A percentile compares a stretch with the other conserved stretches of the same genome.
Conservation (phyloP, 30 jellyfish, hydroid and myxozoan species). For the Euphysa ruthae region DNA sequence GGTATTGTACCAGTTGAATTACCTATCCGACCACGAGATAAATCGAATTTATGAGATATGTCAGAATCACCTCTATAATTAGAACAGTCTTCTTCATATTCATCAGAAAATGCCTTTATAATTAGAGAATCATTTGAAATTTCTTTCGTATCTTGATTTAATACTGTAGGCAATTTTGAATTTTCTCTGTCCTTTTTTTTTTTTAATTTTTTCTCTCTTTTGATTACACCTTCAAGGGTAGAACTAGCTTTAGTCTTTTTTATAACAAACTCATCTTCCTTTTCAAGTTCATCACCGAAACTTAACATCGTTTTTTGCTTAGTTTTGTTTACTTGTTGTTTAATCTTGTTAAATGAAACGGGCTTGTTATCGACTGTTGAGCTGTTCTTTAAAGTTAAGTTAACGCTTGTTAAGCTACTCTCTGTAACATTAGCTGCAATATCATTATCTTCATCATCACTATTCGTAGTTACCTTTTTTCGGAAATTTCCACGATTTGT, state of each 20-base stretch:
- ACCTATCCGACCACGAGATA: neutral
- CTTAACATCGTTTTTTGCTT: slow-evolving; percentile 45
- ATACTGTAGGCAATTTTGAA: neutral
- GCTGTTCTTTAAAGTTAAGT: too few relatives aligned
- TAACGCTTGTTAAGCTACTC: too few relatives aligned
- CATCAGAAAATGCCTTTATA: slow-evolving; percentile 28
- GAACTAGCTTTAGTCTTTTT: slow-evolving; percentile 75
- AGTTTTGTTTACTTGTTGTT: slow-evolving; percentile 3
- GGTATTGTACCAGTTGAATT: slow-evolving; percentile 76
- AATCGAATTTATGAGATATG: neutral
- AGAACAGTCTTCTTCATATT: slow-evolving; percentile 39
- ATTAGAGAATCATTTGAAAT: slow-evolving; percentile 13
- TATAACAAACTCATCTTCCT: slow-evolving; percentile 71
- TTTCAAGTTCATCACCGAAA: slow-evolving; percentile 76
- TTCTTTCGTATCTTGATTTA: neutral
- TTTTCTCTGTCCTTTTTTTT: slow-evolving; percentile 7
- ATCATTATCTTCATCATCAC: slow-evolving; percentile 57
- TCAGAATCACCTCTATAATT: slow-evolving; percentile 35
- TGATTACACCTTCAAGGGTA: slow-evolving; percentile 35
- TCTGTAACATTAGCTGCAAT: slow-evolving; percentile 2
- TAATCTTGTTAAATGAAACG: neutral
- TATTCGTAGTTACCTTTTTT: slow-evolving; percentile 46
- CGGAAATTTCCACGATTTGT: slow-evolving; percentile 65
- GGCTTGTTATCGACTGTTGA: neutral
- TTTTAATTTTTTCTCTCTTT: slow-evolving; percentile 59